Percentiles rank a stretch among this genome's conserved stretches.
These are phyloP conservation scores for Otocyon megalotis DNA, from an alignment of 2,113 vertebrate species.

Conservation along the genomic window DNA sequence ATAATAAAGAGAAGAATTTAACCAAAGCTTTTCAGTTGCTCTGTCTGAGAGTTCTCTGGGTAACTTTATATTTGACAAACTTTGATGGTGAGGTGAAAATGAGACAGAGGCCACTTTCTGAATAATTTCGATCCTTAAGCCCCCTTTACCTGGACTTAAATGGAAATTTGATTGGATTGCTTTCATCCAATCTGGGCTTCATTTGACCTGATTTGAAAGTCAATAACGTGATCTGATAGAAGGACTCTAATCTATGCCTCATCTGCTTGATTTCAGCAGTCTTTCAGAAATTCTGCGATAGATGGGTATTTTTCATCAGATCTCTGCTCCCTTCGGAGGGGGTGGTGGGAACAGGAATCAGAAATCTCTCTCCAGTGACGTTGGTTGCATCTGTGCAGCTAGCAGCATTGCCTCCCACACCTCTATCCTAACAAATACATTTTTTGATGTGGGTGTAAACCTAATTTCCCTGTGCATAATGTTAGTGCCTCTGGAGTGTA, in stretches of 20 bases:
- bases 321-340: not conserved
- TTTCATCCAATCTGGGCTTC: slow-evolving; percentile 76
- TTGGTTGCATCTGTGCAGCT: not conserved
- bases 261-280: slow-evolving; percentile 76
- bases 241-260: slow-evolving; percentile 58
- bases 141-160: slow-evolving; percentile 73
- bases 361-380: not conserved
- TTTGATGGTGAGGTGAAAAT: slow-evolving; percentile 62
- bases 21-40: slow-evolving; percentile 49
- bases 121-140: slow-evolving; percentile 72
- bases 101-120: slow-evolving; percentile 55
- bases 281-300: slow-evolving; percentile 61
- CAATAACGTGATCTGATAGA: slow-evolving; percentile 62
- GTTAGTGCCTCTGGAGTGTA: slow-evolving; percentile 48
- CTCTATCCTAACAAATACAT: slow-evolving; percentile 64
- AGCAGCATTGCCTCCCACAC: slow-evolving; percentile 56
- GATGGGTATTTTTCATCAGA: slow-evolving; percentile 25
- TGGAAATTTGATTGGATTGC: slow-evolving; percentile 80
- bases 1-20: slow-evolving; percentile 30
- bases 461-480: slow-evolving; percentile 73
- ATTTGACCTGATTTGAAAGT: slow-evolving; percentile 80
- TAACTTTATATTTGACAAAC: slow-evolving; percentile 69
- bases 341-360: not conserved
- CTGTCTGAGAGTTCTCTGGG: slow-evolving; percentile 15
- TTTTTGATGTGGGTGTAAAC: slow-evolving; percentile 72